These are phyloP conservation scores for Bungarus multicinctus DNA, from an alignment of 2,113 vertebrate genomes.

Conservation along the genomic window DNA sequence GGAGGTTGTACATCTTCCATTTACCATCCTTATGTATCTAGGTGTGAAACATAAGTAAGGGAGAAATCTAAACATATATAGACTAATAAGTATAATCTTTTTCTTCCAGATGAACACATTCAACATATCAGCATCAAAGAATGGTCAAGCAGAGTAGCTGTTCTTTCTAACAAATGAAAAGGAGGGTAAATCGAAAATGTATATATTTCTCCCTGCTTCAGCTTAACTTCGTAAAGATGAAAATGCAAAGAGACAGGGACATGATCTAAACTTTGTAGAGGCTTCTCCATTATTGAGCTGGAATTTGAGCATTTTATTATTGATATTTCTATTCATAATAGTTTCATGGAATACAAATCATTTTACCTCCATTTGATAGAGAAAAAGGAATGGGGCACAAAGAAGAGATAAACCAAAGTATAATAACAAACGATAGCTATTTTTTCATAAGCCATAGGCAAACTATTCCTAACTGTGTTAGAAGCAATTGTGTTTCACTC, in stretches of 20 bases:
- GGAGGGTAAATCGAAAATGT: not conserved
- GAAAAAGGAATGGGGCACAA: not conserved
- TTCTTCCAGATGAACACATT: not conserved
- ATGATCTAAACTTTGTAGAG: not conserved
- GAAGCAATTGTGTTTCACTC: constrained; percentile 45
- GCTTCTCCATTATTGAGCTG: not conserved
- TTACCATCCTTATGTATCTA: not conserved
- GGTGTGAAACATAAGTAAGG: not conserved
- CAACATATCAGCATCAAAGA: not conserved
- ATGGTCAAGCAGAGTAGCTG: not conserved
- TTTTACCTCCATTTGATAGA: not conserved
- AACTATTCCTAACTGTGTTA: not conserved
- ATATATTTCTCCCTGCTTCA: not conserved
- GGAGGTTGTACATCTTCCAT: not conserved
- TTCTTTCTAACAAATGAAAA: not conserved
- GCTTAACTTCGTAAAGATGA: not conserved
- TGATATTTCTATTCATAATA: not conserved
- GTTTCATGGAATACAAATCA: not conserved
- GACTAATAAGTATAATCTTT: not conserved
- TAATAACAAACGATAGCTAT: not conserved
- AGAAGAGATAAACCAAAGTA: not conserved
- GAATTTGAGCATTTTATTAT: not conserved
- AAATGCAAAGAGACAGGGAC: not conserved
- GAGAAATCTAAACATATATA: not conserved
- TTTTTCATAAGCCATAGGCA: not conserved